These are phyloP conservation scores for Drosophila seguyi DNA, from an alignment of 1,140 invertebrate genomes.

Conservation along the genomic window DNA sequence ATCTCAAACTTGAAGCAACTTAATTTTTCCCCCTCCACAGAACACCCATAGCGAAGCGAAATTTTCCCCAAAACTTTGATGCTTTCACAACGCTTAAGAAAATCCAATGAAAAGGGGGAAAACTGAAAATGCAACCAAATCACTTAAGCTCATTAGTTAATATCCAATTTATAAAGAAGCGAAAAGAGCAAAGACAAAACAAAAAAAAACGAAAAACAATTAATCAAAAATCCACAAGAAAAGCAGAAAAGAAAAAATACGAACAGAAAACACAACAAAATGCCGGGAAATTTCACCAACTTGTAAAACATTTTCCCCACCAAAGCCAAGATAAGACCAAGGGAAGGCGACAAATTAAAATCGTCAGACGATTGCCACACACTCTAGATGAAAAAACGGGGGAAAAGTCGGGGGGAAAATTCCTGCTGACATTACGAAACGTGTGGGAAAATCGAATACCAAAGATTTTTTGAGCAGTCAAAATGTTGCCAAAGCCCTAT, in stretches of 20 bases:
- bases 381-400: conserved; percentile 19
- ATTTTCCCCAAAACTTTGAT: conserved; percentile 36
- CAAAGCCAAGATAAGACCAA: conserved; percentile 21
- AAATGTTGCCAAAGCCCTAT: conserved; percentile 45
- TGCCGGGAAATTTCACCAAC: conserved; percentile 66
- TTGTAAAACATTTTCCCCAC: conserved; percentile 73
- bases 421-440: conserved; percentile 58
- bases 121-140: conserved; percentile 51
- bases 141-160: conserved; percentile 82
- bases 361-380: conserved; percentile 44
- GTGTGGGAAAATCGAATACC: conserved; percentile 45
- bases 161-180: conserved; percentile 78
- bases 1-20: conserved; percentile 23
- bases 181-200: conserved; percentile 35
- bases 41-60: conserved; percentile 58
- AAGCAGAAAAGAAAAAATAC: conserved; percentile 12
- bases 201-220: conserved; percentile 49
- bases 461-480: conserved; percentile 21
- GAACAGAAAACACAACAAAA: conserved; percentile 17
- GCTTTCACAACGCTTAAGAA: conserved; percentile 57
- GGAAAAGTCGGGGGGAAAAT: conserved; percentile 17
- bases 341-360: conserved; percentile 70
- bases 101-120: neutral
- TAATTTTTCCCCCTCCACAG: conserved; percentile 44
- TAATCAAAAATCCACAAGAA: conserved; percentile 63